These are phyloP conservation scores for Channa maculata DNA, from an alignment of 2,113 vertebrate genomes.

Conservation along the genomic window DNA sequence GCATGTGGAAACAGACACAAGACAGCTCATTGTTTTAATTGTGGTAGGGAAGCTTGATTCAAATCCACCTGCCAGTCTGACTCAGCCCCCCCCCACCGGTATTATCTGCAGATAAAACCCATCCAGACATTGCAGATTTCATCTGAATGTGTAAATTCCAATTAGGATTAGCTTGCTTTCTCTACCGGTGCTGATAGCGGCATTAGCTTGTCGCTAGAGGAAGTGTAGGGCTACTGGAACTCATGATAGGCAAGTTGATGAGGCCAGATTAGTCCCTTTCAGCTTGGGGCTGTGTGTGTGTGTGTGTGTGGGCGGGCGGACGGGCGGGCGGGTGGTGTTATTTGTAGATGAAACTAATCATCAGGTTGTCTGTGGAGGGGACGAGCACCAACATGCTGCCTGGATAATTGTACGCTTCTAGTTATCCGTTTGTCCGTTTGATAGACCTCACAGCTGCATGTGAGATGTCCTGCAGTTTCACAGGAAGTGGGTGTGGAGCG, in stretches of 20 bases:
- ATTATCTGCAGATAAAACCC: conserved; percentile 57
- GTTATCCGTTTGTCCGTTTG: not conserved
- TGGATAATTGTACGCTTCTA: conserved; percentile 49
- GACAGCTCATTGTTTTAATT: conserved; percentile 60
- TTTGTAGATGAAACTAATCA: conserved; percentile 39
- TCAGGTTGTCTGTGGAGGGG: conserved; percentile 30
- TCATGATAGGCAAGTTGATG: conserved; percentile 52
- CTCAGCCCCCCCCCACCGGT: conserved; percentile 20
- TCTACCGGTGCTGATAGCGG: conserved; percentile 34
- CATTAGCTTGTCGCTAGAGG: conserved; percentile 31
- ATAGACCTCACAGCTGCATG: conserved; percentile 42
- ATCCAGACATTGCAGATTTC: conserved; percentile 47
- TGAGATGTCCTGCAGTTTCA: conserved; percentile 12
- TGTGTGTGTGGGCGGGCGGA: not conserved
- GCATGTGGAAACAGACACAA: conserved; percentile 54
- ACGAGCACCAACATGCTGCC: conserved; percentile 10
- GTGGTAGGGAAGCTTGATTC: conserved; percentile 36
- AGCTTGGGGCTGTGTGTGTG: conserved; percentile 21
- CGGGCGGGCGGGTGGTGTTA: not conserved
- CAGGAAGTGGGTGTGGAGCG: conserved; percentile 31
- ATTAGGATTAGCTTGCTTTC: conserved; percentile 72
- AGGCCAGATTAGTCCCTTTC: conserved; percentile 46
- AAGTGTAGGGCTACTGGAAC: conserved; percentile 27
- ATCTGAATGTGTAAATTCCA: conserved; percentile 66
- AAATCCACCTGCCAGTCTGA: conserved; percentile 38